Evolutionary conservation across 2,113 vertebrate genomes (phyloP).

Genomic region (Felis catus): DNA sequence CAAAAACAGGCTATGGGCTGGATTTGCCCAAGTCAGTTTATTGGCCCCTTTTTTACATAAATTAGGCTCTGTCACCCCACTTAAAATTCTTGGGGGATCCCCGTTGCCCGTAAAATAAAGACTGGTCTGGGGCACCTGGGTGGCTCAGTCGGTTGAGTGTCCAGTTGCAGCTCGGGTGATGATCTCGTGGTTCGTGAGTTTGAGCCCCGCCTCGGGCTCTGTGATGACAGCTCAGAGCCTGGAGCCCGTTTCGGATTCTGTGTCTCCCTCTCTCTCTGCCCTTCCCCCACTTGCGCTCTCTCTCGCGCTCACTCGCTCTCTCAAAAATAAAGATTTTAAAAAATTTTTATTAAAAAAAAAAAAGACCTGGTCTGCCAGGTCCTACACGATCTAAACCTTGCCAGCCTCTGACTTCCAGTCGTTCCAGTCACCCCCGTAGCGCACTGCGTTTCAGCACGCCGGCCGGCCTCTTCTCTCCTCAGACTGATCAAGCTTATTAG

Average conservation of each 20-base stretch:
- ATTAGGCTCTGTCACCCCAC: background rate
- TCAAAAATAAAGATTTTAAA: too few relatives aligned
- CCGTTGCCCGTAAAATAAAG: background rate
- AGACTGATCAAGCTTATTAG: background rate
- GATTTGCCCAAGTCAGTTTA: background rate
- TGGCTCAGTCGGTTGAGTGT: too few relatives aligned
- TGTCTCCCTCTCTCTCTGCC: too few relatives aligned
- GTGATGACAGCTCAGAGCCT: accelerated
- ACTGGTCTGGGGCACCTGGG: too few relatives aligned
- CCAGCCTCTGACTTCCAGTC: background rate
- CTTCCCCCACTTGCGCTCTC: too few relatives aligned
- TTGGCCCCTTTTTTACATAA: background rate
- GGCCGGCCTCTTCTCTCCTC: background rate
- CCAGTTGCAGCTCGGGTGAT: too few relatives aligned
- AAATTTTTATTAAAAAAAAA: background rate
- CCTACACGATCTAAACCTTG: background rate
- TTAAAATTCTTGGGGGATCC: background rate
- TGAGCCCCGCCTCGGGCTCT: too few relatives aligned
- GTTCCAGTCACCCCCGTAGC: too few relatives aligned
- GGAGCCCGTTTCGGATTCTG: too few relatives aligned
- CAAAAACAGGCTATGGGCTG: background rate
- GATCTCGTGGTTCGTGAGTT: too few relatives aligned
- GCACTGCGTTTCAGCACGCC: background rate
- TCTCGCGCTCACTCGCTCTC: too few relatives aligned
- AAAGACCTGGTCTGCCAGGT: background rate